Evolutionary conservation across 2,888 invertebrate species (phyloP).

Genomic region (Pristionchus maxplancki): DNA sequence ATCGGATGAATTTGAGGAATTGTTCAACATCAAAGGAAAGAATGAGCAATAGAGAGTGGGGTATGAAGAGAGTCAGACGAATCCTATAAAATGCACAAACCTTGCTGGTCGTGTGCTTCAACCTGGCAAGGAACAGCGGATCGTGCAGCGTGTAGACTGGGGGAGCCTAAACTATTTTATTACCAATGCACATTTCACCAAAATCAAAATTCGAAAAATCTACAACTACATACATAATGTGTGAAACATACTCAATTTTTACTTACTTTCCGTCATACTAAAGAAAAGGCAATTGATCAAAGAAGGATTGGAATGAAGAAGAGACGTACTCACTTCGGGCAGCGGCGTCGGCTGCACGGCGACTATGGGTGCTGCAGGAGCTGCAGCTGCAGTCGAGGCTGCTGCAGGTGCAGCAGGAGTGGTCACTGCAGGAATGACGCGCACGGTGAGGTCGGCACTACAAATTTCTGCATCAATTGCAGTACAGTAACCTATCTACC

Average conservation of each 20-base stretch:
- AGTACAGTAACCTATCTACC: too few relatives aligned
- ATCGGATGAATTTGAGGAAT: too few relatives aligned
- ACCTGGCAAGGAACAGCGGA: not conserved
- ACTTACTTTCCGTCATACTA: too few relatives aligned
- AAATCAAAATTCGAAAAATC: not conserved
- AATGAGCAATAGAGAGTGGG: too few relatives aligned
- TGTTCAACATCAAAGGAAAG: too few relatives aligned
- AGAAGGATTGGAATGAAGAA: too few relatives aligned
- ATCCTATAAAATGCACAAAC: too few relatives aligned
- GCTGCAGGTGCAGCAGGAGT: not conserved
- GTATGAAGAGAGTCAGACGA: too few relatives aligned
- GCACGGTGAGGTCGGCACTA: not conserved
- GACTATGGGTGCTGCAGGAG: not conserved
- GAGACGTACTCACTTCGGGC: not conserved
- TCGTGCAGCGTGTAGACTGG: conserved; percentile 7
- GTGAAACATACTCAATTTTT: too few relatives aligned
- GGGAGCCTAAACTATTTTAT: not conserved
- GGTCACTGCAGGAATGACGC: not conserved
- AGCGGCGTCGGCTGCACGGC: not conserved
- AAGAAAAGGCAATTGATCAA: too few relatives aligned
- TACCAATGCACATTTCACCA: not conserved
- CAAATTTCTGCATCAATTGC: not conserved
- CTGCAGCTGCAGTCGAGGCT: not conserved
- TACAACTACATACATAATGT: not conserved
- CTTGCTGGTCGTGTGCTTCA: not conserved